A percentile compares a stretch with the other conserved stretches of the same genome.
Conservation (phyloP, 2,113 vertebrate species). For the Caranx melampygus region DNA sequence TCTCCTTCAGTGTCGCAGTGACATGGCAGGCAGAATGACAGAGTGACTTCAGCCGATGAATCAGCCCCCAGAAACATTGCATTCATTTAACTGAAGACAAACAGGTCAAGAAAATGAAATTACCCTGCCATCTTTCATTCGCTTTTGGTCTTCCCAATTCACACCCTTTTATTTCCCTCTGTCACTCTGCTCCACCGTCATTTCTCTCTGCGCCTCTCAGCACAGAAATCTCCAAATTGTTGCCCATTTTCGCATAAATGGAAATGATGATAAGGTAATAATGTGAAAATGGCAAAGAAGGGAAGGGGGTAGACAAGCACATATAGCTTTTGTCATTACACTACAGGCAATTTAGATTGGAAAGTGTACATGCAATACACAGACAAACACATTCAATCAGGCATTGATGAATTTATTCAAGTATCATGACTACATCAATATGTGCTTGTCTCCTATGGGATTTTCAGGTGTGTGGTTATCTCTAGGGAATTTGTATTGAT, state of each 20-base stretch:
- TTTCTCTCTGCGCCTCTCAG: conserved; percentile 6
- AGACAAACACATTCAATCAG: neutral
- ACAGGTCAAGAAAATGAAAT: conserved; percentile 49
- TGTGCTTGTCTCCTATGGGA: neutral
- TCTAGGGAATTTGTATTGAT: conserved; percentile 11
- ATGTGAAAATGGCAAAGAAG: neutral
- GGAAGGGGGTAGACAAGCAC: neutral
- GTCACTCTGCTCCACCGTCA: conserved; percentile 1
- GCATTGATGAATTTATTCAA: conserved; percentile 11
- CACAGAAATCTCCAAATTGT: conserved; percentile 34
- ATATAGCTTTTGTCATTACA: neutral
- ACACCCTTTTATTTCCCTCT: conserved; percentile 10
- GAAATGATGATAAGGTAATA: conserved; percentile 17
- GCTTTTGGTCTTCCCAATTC: conserved; percentile 15
- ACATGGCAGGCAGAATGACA: conserved; percentile 16
- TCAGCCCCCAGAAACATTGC: conserved; percentile 32
- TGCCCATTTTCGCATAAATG: conserved; percentile 35
- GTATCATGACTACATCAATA: conserved; percentile 9
- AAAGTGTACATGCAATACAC: neutral
- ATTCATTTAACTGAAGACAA: conserved; percentile 37
- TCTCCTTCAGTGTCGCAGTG: conserved; percentile 31
- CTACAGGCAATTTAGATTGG: neutral
- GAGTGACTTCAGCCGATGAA: conserved; percentile 24
- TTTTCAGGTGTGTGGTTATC: neutral
- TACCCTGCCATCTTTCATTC: conserved; percentile 41